Evolutionary conservation across 1,140 invertebrate species (phyloP).

Genomic region (Chionoecetes opilio): DNA sequence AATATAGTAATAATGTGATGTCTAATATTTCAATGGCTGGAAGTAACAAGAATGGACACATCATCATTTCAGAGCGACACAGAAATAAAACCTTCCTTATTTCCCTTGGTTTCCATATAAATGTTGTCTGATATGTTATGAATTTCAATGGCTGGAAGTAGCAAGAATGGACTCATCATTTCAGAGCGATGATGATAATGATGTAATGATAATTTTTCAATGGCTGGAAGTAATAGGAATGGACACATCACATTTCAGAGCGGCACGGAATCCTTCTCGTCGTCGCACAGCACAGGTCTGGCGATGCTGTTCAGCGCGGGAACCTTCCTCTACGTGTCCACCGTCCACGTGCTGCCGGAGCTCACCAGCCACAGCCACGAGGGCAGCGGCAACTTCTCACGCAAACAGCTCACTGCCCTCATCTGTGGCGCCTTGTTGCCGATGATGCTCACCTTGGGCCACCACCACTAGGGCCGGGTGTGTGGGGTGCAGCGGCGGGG

Average conservation of each 20-base stretch:
- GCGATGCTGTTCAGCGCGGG: slow-evolving; percentile 99
- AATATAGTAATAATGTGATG: no score
- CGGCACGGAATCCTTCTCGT: slow-evolving; percentile 78
- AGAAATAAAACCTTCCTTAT: no score
- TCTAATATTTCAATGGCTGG: no score
- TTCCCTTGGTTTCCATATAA: no score
- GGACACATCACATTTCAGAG: slow-evolving; percentile 72
- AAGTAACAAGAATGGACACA: no score
- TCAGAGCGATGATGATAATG: no score
- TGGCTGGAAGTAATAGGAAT: no score
- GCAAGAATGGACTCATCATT: not conserved
- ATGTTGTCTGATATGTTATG: no score
- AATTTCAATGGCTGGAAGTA: no score
- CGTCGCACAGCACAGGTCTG: slow-evolving; percentile 89
- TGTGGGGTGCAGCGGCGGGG: no score
- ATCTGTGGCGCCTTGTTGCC: slow-evolving; percentile 94
- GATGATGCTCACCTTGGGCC: slow-evolving; percentile 93
- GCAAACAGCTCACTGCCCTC: slow-evolving; percentile 92
- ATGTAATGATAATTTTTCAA: no score
- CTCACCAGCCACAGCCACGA: slow-evolving; percentile 85
- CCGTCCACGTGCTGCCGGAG: slow-evolving; percentile 98
- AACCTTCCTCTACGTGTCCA: slow-evolving; percentile 99
- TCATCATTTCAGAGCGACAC: no score
- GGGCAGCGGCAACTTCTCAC: slow-evolving; percentile 86
- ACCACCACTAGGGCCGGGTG: slow-evolving; percentile 90